Percentiles rank a stretch among this genome's conserved stretches.
Evolutionary conservation across 2,888 invertebrate genomes (phyloP).

Genomic region (Agrochola litura): DNA sequence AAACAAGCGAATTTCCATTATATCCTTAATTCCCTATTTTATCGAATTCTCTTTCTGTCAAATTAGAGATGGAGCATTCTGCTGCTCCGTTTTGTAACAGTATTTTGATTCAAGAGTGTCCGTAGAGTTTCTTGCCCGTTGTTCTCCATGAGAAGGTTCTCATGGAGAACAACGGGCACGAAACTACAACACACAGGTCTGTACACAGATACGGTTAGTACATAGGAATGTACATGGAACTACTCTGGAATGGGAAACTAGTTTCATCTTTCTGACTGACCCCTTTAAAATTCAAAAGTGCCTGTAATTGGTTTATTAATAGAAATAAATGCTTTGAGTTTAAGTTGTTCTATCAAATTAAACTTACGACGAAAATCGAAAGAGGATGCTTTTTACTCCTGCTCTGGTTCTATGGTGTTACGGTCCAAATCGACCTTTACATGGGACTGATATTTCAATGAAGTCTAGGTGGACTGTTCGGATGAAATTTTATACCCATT

Average conservation of each 20-base stretch:
- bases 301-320: background rate
- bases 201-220: no score
- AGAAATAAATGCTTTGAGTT: background rate
- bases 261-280: background rate
- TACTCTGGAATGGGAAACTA: background rate
- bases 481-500: background rate
- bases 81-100: background rate
- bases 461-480: background rate
- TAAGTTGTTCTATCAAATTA: background rate
- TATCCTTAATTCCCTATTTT: background rate
- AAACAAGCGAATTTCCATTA: background rate
- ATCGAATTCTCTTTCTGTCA: background rate
- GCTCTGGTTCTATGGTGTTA: background rate
- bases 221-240: no score
- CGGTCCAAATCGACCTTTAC: no score
- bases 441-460: background rate
- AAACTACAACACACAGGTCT: no score
- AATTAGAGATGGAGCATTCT: background rate
- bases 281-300: background rate
- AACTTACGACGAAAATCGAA: background rate
- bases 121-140: background rate
- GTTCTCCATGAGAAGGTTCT: background rate
- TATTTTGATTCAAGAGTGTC: background rate
- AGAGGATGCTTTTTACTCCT: background rate
- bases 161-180: no score